phyloP scores from a whole-genome alignment of 2,113 vertebrate species.

The Vidua chalybeata region DNA sequence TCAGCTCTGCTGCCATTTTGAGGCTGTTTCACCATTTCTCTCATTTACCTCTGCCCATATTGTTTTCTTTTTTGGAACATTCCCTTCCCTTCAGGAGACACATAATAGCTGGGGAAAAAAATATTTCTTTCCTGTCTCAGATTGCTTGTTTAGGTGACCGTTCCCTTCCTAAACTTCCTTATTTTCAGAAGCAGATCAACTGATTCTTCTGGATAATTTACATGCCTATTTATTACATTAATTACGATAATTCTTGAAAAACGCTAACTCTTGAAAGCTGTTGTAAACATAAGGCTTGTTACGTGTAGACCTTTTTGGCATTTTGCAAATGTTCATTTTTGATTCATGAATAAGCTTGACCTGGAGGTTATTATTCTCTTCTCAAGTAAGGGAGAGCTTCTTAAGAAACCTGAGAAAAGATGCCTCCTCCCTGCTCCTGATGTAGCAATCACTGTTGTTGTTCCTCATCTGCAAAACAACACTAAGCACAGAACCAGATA shows the following conservation, averaged over 20 bases:
- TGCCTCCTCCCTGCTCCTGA: neutral
- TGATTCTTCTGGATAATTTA: neutral
- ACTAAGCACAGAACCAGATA: neutral
- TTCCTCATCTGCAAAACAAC: slow-evolving; percentile 12
- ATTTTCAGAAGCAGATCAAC: neutral
- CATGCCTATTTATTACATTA: slow-evolving; percentile 34
- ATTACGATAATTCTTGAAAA: slow-evolving; percentile 43
- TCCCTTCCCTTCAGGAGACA: slow-evolving; percentile 16
- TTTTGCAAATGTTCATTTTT: slow-evolving; percentile 51
- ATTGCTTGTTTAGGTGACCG: neutral
- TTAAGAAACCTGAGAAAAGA: slow-evolving; percentile 20
- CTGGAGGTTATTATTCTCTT: neutral
- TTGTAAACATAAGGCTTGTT: slow-evolving; percentile 47
- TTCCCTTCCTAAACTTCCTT: neutral
- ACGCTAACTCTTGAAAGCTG: slow-evolving; percentile 41
- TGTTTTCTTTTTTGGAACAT: slow-evolving; percentile 2
- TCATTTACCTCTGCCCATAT: neutral
- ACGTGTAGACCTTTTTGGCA: neutral
- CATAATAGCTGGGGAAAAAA: neutral
- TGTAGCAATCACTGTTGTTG: neutral
- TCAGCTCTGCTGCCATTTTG: slow-evolving; percentile 8
- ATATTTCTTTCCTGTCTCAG: neutral
- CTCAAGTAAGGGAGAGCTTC: neutral
- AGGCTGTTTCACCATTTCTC: slow-evolving; percentile 10
- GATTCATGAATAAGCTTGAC: slow-evolving; percentile 43